Evolutionary conservation across 2,797 vertebrate genomes (phyloP).

Genomic region (Sebastes wilsoni): DNA sequence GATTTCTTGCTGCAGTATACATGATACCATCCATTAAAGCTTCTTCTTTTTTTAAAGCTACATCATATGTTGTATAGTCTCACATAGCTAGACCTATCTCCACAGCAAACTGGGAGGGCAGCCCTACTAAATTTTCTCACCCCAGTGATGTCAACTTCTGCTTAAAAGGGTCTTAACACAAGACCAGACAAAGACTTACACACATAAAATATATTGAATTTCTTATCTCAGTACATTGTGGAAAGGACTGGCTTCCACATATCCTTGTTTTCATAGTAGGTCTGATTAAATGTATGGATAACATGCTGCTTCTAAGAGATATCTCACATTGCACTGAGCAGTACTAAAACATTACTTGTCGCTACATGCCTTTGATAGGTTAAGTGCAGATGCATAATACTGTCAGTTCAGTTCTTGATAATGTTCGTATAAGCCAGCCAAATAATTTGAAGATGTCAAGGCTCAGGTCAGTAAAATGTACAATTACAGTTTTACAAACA

Average conservation of each 20-base stretch:
- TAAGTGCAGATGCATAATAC: neutral
- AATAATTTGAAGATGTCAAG: neutral
- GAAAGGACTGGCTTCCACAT: neutral
- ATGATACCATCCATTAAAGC: slow-evolving; percentile 1
- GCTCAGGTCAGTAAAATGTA: neutral
- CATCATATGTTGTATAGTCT: neutral
- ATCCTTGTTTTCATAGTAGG: neutral
- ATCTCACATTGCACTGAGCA: neutral
- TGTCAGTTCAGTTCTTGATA: neutral
- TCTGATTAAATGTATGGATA: neutral
- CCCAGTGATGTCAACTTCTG: neutral
- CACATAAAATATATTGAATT: neutral
- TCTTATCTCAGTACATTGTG: neutral
- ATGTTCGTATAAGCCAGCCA: neutral
- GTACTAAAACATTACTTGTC: neutral
- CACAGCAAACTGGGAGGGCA: too few species aligned
- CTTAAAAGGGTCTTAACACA: neutral
- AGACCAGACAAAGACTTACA: neutral
- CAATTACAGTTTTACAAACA: neutral
- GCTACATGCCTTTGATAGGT: neutral
- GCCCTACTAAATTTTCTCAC: neutral
- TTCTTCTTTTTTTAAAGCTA: neutral
- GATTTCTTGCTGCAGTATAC: neutral
- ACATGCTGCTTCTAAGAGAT: neutral
- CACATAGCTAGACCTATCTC: neutral